Conservation (phyloP, 1,140 invertebrate genomes). For the Caenorhabditis remanei region DNA sequence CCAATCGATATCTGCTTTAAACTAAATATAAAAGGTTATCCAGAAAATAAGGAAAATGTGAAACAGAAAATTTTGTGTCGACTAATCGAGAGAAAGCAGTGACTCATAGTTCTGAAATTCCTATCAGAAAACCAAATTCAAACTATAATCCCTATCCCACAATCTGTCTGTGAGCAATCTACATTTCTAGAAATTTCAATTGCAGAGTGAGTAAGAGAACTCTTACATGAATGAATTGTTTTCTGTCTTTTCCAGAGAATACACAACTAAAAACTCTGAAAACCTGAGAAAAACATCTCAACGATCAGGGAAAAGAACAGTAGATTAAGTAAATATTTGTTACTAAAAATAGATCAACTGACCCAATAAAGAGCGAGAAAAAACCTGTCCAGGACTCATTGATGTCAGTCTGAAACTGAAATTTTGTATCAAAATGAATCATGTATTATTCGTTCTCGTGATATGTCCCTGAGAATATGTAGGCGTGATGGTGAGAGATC, state of each 20-base stretch:
- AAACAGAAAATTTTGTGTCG: no score
- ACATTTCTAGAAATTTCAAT: no score
- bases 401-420: neutral
- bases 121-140: no score
- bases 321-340: constrained; percentile 29
- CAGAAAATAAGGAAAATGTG: no score
- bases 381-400: neutral
- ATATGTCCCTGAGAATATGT: neutral
- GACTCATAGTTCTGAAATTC: no score
- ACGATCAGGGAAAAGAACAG: neutral
- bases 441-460: neutral
- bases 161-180: no score
- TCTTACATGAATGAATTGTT: no score
- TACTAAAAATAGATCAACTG: constrained; percentile 17
- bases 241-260: neutral
- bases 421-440: neutral
- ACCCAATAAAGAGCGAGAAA: neutral
- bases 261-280: neutral
- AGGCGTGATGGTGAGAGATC: neutral
- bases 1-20: no score
- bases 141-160: no score
- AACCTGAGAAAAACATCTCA: constrained; percentile 5
- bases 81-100: no score
- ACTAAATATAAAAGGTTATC: no score
- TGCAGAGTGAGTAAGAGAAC: no score